Evolutionary conservation across 2,113 vertebrate species (phyloP).

Genomic region (Leptocoma aspasia): DNA sequence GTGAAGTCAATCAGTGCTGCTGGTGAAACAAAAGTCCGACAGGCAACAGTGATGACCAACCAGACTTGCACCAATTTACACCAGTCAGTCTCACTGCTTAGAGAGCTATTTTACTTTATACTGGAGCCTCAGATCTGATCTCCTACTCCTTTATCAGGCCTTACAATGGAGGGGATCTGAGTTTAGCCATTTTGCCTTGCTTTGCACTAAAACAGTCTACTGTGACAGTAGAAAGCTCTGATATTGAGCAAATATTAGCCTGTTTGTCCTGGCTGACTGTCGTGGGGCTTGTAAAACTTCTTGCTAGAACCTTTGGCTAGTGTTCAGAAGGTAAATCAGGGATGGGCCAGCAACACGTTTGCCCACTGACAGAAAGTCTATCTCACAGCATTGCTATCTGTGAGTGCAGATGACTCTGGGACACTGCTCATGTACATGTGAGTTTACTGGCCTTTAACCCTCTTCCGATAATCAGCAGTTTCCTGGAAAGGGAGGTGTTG

Average conservation of each 20-base stretch:
- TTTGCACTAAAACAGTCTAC: not conserved
- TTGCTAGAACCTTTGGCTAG: not conserved
- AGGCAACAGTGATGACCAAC: not conserved
- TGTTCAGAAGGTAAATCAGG: not conserved
- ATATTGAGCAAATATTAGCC: not conserved
- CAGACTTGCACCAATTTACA: not conserved
- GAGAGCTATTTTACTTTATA: not conserved
- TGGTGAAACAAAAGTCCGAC: not conserved
- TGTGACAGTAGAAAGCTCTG: fast-evolving
- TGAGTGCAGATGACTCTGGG: not conserved
- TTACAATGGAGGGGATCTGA: not conserved
- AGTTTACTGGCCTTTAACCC: not conserved
- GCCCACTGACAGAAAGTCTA: not conserved
- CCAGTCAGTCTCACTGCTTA: not conserved
- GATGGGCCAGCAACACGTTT: not conserved
- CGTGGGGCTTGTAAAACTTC: not conserved
- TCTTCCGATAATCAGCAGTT: not conserved
- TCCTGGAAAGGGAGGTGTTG: not conserved
- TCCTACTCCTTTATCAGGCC: not conserved
- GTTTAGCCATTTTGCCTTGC: not conserved
- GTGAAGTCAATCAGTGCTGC: not conserved
- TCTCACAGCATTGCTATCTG: not conserved
- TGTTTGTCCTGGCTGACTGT: not conserved
- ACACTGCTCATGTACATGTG: fast-evolving
- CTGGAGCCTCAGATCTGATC: not conserved